Base-by-base conservation (phyloP, 2,888 invertebrate species). In the Carpatolechia fugitivella region DNA sequence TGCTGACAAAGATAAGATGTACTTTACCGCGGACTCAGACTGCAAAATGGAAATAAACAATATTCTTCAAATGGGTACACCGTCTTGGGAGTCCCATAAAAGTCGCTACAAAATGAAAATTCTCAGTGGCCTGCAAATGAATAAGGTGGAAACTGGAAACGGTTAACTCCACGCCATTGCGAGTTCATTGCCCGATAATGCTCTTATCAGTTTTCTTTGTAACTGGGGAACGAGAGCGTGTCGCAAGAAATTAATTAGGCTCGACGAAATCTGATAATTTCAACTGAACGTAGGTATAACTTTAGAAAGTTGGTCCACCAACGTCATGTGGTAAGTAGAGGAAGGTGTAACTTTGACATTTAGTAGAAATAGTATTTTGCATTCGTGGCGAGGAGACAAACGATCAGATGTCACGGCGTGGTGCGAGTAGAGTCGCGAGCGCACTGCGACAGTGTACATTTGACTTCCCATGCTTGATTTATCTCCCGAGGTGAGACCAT, bases 151-250 rank as follows among this genome's bases (percentile, higher is more conserved):
- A 49, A 18, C 20, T 49, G 20, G 52, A 40, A 52, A 52, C 30
- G 41, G 46, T 47, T 46, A 44, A 52, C 47, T 54, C 49, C 52
- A 54, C 57, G 59, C 58, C 58, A 58, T 76, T 75, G 69, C 70
- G 64, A 82, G 85, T 80, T 85, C 85, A 64, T 70, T 80, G 83
- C 54, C 80, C 85, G 87, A 88, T 87, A 85, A 76, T 72, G 59
- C 63, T 69, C 79, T 84, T 88, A 86, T 87, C 87, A 78, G 72
- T 70, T 75, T 82, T 84, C 81, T 82, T 85, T 79, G 68, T 74
- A 72, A 70, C 64, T 65, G 69, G 70, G 68, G 74, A 82, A 82
- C 66, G 61, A 71, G 76, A 72, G 63, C 69, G 58, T 72, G 68
- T 68, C 70, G 72, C 69, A 75, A 78, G 70, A 76, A 44, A 79